Evolutionary conservation across 2,113 vertebrate genomes (phyloP).

Genomic region (Paralichthys olivaceus): DNA sequence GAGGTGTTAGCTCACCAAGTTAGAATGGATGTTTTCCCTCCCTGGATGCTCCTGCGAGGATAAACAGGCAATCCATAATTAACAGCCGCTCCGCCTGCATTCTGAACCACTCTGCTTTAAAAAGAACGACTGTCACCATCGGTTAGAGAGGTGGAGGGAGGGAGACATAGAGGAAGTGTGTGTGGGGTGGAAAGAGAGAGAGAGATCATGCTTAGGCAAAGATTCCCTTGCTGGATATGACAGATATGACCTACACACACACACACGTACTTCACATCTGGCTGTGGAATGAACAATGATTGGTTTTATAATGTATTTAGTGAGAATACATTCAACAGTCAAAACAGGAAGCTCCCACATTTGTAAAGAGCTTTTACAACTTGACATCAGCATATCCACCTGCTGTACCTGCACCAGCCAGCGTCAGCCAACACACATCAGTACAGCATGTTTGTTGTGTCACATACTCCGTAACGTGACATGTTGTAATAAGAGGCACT

Average conservation of each 20-base stretch:
- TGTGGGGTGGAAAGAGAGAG: constrained; percentile 19
- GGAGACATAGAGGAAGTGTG: constrained; percentile 4
- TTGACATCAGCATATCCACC: constrained; percentile 10
- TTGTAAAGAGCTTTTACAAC: constrained; percentile 37
- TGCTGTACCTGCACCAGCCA: not conserved
- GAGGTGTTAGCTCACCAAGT: constrained; percentile 53
- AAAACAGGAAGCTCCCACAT: constrained; percentile 44
- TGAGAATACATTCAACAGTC: constrained; percentile 43
- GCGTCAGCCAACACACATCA: too few species aligned
- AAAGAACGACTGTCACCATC: constrained; percentile 72
- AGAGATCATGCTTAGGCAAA: constrained; percentile 38
- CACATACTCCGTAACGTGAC: too few species aligned
- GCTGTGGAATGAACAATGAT: constrained; percentile 49
- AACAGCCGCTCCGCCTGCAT: constrained; percentile 69
- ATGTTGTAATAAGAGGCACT: too few species aligned
- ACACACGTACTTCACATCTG: constrained; percentile 23
- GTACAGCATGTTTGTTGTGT: too few species aligned
- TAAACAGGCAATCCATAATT: constrained; percentile 80
- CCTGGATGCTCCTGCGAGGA: constrained; percentile 72
- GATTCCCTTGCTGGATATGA: constrained; percentile 35
- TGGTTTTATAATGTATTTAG: constrained; percentile 55
- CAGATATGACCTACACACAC: constrained; percentile 37
- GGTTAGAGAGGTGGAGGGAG: constrained; percentile 49
- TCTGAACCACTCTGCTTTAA: constrained; percentile 73
- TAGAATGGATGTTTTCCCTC: constrained; percentile 71